Base-by-base conservation (phyloP, 2,113 vertebrate species). In the Trematocara macrostoma region DNA sequence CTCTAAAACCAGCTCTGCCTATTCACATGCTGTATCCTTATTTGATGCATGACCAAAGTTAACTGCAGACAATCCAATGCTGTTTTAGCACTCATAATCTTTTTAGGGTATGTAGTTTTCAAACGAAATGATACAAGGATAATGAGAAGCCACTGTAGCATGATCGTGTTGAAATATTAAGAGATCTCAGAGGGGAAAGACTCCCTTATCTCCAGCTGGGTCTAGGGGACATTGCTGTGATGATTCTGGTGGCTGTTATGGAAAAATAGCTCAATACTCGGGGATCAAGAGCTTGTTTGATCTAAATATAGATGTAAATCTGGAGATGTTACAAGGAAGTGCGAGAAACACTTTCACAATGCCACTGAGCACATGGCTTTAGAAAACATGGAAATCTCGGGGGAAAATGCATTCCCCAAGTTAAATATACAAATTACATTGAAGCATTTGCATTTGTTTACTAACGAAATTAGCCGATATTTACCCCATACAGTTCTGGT, bases 271-370 rank as follows among this genome's bases (percentile, higher is more conserved):
- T 64, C 67, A 88, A 82, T 56, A 79, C 61, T 61, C 38, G 3
- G 31, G 88, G 84, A 93, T 88, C 74, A 91, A 85, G 80, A 86
- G 86, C 34, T 23, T 35, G 40, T 92, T 94, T 92, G 86, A 91
- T 91, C 88, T 91, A 92, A 93, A 85, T 92, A 85, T 93, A 90
- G 90, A 84, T 8, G 1, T 56, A 81, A 87, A 80, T 89, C 71
- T 89, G 40, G 76, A 90, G 80, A 86, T 83, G 56, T 85, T 88
- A 76, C 64, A 84, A 59, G 53, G 84, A 80, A 78, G 53, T 76
- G 42, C 57, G 16, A 82, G 78, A 84, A 82, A 64, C 89, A 61
- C 40, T 86, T 80, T 38, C 74, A 76, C 20, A 61, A 82, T 45
- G 6, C 83, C 82, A 83, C 23, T 86, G 64, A 84, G 55, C 78